Percentiles rank a stretch among this genome's conserved stretches.
Conservation (phyloP, 2,113 vertebrate genomes). For the Lampris incognitus region DNA sequence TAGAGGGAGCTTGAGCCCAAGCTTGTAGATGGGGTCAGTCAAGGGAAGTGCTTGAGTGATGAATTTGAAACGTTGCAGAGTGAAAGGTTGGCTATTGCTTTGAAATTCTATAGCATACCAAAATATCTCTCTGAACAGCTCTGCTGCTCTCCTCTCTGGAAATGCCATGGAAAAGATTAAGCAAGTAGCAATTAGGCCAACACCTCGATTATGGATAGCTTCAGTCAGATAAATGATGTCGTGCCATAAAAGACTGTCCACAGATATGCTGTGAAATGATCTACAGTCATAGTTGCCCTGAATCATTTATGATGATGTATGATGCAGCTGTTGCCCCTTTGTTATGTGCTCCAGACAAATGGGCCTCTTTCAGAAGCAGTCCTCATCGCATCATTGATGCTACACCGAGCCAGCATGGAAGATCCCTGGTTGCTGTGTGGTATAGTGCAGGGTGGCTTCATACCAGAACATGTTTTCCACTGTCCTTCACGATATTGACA, state of each 20-base stretch:
- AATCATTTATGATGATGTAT: not conserved
- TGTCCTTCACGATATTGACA: constrained; percentile 70
- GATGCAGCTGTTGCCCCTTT: not conserved
- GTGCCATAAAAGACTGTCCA: constrained; percentile 1
- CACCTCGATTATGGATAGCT: constrained; percentile 6
- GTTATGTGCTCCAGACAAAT: not conserved
- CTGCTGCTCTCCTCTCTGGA: constrained; percentile 41
- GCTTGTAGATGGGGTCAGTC: constrained; percentile 35
- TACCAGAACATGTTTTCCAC: constrained; percentile 64
- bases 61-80: constrained; percentile 45
- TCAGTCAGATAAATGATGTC: constrained; percentile 1
- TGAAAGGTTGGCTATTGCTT: constrained; percentile 54
- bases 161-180: constrained; percentile 32
- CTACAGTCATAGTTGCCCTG: constrained; percentile 15
- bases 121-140: constrained; percentile 22
- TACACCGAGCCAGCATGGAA: not conserved
- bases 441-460: constrained; percentile 10
- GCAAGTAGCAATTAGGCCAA: not conserved
- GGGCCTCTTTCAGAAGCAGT: not conserved
- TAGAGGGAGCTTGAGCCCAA: not conserved
- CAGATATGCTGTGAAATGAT: not conserved
- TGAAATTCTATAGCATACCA: constrained; percentile 60
- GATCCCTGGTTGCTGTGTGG: constrained; percentile 3
- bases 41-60: constrained; percentile 37
- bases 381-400: not conserved